Evolutionary conservation across 2,113 vertebrate species (phyloP).

Genomic region (Struthidea cinerea): DNA sequence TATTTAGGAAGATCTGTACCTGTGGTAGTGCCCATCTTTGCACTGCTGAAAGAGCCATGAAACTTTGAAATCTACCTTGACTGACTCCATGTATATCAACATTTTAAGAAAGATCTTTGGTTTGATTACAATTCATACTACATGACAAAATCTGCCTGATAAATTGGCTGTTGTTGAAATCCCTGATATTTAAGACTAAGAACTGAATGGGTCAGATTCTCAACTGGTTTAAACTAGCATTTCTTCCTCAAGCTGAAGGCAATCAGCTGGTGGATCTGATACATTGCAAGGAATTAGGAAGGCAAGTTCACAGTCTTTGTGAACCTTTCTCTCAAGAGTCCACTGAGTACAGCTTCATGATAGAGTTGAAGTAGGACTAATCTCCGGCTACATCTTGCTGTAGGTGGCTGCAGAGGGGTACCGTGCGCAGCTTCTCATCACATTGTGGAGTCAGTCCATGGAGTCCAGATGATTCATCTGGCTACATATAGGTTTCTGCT

Average conservation of each 20-base stretch:
- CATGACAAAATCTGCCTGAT: background rate
- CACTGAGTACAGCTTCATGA: background rate
- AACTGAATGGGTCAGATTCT: background rate
- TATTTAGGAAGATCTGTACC: background rate
- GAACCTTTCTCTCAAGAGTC: background rate
- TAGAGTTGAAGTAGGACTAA: background rate
- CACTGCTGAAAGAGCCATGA: background rate
- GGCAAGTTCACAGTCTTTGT: background rate
- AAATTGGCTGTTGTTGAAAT: background rate
- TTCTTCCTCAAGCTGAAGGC: background rate
- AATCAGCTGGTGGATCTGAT: background rate
- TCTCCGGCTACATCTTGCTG: background rate
- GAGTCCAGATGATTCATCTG: background rate
- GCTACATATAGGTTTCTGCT: background rate
- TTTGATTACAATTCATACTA: background rate
- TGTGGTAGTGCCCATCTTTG: background rate
- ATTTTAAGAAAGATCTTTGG: background rate
- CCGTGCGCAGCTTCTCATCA: background rate
- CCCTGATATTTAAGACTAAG: background rate
- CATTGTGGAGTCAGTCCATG: background rate
- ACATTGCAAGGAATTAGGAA: background rate
- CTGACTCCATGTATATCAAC: background rate
- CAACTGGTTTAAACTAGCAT: background rate
- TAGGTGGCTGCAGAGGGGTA: background rate
- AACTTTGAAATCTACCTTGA: background rate